These are phyloP conservation scores for Chaunax sp. DNA, from an alignment of 2,797 vertebrate species.

Conservation along the genomic window DNA sequence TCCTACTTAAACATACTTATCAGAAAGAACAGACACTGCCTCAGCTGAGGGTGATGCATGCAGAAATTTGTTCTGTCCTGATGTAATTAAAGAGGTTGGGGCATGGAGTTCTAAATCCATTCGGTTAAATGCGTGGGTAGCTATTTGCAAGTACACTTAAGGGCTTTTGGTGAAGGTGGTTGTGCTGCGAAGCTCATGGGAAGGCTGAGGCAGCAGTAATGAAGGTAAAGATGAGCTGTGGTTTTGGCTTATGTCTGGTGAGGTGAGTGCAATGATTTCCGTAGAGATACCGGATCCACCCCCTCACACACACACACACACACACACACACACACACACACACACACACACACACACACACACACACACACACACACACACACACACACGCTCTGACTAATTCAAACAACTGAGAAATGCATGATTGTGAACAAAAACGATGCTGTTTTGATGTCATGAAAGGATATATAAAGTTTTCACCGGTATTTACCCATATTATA, in stretches of 20 bases:
- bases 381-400: conserved; percentile 12
- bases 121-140: conserved; percentile 61
- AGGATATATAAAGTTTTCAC: conserved; percentile 3
- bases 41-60: conserved; percentile 18
- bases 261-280: conserved; percentile 46
- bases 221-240: conserved; percentile 40
- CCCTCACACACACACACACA: too few relatives aligned
- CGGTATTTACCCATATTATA: not conserved
- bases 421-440: conserved; percentile 14
- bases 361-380: too few relatives aligned
- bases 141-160: conserved; percentile 59
- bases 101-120: conserved; percentile 35
- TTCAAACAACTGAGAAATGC: conserved; percentile 17
- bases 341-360: too few relatives aligned
- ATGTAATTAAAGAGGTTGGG: conserved; percentile 61
- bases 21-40: not conserved
- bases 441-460: not conserved
- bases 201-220: conserved; percentile 59
- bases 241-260: conserved; percentile 27
- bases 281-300: conserved; percentile 15
- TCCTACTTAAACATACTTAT: not conserved
- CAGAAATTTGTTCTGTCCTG: conserved; percentile 35
- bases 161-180: conserved; percentile 57
- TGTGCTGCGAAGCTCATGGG: conserved; percentile 46
- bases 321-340: too few relatives aligned